Evolutionary conservation across 1,140 invertebrate species (phyloP).

Genomic region (Hetaerina americana): DNA sequence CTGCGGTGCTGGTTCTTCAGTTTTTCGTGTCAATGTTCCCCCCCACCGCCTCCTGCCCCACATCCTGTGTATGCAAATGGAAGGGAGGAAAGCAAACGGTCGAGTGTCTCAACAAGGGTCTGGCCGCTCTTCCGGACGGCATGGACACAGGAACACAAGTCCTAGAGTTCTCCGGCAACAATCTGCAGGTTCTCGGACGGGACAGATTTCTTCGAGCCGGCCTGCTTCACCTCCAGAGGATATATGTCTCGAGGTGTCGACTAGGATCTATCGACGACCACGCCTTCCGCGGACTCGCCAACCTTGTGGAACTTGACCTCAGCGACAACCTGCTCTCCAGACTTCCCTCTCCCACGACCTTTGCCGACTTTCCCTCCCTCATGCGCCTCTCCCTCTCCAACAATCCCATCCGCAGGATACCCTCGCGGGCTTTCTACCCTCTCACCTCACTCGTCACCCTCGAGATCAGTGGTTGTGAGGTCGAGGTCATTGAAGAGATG

Average conservation of each 20-base stretch:
- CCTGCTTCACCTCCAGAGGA: slow-evolving; percentile 73
- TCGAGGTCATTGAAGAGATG: slow-evolving; percentile 58
- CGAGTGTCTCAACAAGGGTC: slow-evolving; percentile 61
- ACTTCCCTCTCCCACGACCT: slow-evolving; percentile 56
- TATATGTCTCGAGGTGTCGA: slow-evolving; percentile 62
- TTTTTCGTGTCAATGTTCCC: neutral
- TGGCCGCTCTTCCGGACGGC: slow-evolving; percentile 62
- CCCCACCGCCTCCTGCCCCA: slow-evolving; percentile 44
- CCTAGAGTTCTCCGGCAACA: slow-evolving; percentile 69
- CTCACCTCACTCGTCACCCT: slow-evolving; percentile 61
- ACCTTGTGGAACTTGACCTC: slow-evolving; percentile 78
- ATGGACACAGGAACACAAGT: slow-evolving; percentile 82
- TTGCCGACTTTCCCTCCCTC: slow-evolving; percentile 58
- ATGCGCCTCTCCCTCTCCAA: slow-evolving; percentile 67
- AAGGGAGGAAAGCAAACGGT: slow-evolving; percentile 82
- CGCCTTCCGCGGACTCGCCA: slow-evolving; percentile 69
- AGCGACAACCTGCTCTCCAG: slow-evolving; percentile 63
- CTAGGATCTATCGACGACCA: slow-evolving; percentile 60
- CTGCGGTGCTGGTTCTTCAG: neutral
- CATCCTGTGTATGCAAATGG: slow-evolving; percentile 74
- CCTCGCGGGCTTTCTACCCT: slow-evolving; percentile 58
- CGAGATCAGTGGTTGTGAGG: slow-evolving; percentile 66
- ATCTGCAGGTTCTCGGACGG: slow-evolving; percentile 55
- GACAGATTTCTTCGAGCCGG: slow-evolving; percentile 64
- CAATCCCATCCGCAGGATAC: slow-evolving; percentile 62